These are phyloP conservation scores for Morone chrysops DNA, from an alignment of 2,113 vertebrate genomes.

Conservation along the genomic window DNA sequence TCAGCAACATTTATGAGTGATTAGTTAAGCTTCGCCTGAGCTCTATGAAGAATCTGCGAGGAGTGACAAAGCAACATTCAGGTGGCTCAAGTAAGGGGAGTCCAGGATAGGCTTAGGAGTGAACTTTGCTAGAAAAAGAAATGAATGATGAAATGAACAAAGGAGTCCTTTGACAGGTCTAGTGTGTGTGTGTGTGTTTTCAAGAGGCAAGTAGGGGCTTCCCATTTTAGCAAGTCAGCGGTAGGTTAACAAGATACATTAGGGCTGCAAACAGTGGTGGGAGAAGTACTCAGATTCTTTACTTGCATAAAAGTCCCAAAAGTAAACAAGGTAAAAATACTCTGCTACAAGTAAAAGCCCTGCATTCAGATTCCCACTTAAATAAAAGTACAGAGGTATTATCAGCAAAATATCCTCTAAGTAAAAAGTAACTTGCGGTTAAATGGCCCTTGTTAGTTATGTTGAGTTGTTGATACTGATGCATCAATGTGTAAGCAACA, in stretches of 20 bases:
- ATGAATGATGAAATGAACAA: conserved; percentile 73
- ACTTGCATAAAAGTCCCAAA: conserved; percentile 6
- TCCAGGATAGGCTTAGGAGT: conserved; percentile 72
- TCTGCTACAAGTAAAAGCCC: background rate
- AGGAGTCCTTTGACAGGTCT: conserved; percentile 70
- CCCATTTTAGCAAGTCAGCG: conserved; percentile 55
- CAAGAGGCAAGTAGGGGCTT: conserved; percentile 56
- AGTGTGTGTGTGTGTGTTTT: conserved; percentile 49
- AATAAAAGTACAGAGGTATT: too few species aligned
- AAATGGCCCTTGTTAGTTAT: background rate
- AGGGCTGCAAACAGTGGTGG: conserved; percentile 28
- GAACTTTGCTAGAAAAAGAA: conserved; percentile 73
- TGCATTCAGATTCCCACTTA: background rate
- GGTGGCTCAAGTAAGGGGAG: conserved; percentile 61
- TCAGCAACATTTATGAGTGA: conserved; percentile 82
- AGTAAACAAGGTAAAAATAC: conserved; percentile 1
- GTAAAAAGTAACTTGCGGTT: background rate
- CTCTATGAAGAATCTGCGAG: conserved; percentile 73
- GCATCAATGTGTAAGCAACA: background rate
- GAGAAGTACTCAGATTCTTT: conserved; percentile 25
- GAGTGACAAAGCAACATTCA: conserved; percentile 80
- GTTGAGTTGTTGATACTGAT: background rate
- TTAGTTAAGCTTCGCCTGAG: conserved; percentile 81
- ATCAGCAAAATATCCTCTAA: background rate
- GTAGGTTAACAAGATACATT: conserved; percentile 62